Percentiles rank a stretch among this genome's conserved stretches.
Evolutionary conservation across 2,113 vertebrate species (phyloP).

Genomic region (Chauna torquata): DNA sequence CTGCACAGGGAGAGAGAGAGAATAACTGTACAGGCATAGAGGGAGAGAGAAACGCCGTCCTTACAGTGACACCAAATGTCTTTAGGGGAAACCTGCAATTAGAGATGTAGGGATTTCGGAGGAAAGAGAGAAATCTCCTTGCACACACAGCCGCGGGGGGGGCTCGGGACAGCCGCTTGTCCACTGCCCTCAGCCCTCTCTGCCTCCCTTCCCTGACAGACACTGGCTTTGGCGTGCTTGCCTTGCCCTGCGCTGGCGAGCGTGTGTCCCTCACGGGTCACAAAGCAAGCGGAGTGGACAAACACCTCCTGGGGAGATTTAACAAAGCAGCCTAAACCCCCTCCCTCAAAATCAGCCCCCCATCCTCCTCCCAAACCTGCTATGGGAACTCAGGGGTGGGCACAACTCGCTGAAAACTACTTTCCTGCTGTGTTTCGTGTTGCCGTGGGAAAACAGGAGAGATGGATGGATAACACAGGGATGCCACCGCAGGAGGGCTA

Average conservation of each 20-base stretch:
- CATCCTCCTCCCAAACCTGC: neutral
- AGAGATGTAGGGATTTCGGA: slow-evolving; percentile 7
- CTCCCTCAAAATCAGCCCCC: neutral
- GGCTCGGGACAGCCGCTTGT: neutral
- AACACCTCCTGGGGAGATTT: neutral
- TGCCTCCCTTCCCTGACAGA: neutral
- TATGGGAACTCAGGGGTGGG: neutral
- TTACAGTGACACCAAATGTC: slow-evolving; percentile 82
- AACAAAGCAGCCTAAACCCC: neutral
- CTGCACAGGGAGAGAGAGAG: slow-evolving; percentile 6
- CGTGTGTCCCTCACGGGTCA: neutral
- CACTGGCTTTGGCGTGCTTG: neutral
- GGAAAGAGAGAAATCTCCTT: neutral
- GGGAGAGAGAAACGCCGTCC: slow-evolving; percentile 59
- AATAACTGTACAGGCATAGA: slow-evolving; percentile 40
- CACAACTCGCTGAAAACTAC: neutral
- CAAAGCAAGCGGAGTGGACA: neutral
- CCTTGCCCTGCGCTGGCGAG: neutral
- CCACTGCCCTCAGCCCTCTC: neutral
- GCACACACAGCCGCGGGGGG: neutral
- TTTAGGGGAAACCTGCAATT: slow-evolving; percentile 71
- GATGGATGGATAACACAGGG: neutral
- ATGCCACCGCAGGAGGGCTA: neutral
- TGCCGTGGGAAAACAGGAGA: neutral
- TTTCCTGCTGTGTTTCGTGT: neutral